Conservation (phyloP, 2,113 vertebrate species). For the Dolichallabes microphthalmus region DNA sequence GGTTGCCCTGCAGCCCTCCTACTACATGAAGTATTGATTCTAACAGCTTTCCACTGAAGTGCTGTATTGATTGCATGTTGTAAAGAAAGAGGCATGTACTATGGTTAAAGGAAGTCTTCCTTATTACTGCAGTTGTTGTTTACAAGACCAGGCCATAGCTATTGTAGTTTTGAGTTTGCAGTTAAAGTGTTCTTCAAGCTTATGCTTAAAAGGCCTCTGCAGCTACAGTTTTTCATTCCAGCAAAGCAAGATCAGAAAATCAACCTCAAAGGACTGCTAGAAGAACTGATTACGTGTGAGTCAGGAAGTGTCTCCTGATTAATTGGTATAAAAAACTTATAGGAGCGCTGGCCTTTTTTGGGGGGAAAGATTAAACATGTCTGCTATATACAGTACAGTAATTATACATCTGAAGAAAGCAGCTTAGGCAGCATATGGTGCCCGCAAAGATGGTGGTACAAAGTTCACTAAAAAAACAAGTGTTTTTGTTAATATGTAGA, state of each 20-base stretch:
- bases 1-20: slow-evolving; percentile 39
- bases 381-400: not conserved
- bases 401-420: slow-evolving; percentile 1
- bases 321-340: not conserved
- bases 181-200: not conserved
- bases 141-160: slow-evolving; percentile 34
- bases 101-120: slow-evolving; percentile 42
- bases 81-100: slow-evolving; percentile 48
- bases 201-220: not conserved
- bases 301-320: not conserved
- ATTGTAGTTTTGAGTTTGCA: slow-evolving; percentile 61
- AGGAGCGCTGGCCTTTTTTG: not conserved
- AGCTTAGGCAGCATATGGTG: slow-evolving; percentile 22
- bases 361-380: not conserved
- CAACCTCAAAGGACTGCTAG: not conserved
- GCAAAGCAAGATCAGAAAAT: not conserved
- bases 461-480: not conserved
- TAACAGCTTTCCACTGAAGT: slow-evolving; percentile 55
- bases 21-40: slow-evolving; percentile 53
- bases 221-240: not conserved
- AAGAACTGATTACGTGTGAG: not conserved
- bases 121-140: slow-evolving; percentile 47
- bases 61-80: slow-evolving; percentile 56
- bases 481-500: not conserved
- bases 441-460: not conserved